Conservation (phyloP, 1,140 invertebrate genomes). For the Araneus ventricosus region DNA sequence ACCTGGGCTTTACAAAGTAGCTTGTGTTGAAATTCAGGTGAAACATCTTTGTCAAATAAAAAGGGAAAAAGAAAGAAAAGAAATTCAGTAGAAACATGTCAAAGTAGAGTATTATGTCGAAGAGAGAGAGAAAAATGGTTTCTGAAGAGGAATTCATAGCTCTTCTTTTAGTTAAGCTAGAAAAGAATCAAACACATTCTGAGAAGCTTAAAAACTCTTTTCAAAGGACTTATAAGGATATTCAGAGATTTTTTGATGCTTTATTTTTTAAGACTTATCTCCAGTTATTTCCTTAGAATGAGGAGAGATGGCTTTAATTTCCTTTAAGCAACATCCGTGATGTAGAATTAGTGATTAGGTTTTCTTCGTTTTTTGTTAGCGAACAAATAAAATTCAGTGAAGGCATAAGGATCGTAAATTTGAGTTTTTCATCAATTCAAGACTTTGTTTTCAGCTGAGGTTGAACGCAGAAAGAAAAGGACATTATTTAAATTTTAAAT, state of each 20-base stretch:
- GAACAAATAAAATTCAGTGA: background rate
- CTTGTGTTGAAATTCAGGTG: background rate
- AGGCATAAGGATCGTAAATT: background rate
- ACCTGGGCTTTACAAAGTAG: background rate
- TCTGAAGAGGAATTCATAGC: background rate
- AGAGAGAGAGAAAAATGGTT: background rate
- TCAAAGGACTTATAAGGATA: background rate
- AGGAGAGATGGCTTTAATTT: slow-evolving; percentile 29
- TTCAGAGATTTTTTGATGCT: background rate
- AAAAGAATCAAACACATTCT: slow-evolving; percentile 36
- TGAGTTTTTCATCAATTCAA: background rate
- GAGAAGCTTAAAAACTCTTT: background rate
- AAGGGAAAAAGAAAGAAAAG: background rate
- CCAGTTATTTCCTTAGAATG: background rate
- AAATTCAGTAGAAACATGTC: background rate
- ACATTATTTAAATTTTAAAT: background rate
- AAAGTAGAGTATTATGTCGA: background rate
- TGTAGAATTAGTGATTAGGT: slow-evolving; percentile 45
- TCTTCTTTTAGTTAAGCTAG: slow-evolving; percentile 20
- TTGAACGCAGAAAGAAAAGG: background rate
- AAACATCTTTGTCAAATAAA: background rate
- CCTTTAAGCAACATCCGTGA: background rate
- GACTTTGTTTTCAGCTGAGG: background rate
- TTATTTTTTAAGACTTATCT: slow-evolving; percentile 32
- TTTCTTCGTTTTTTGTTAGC: background rate